Evolutionary conservation across 2,113 vertebrate species (phyloP).

Genomic region (Thamnophis sirtalis): DNA sequence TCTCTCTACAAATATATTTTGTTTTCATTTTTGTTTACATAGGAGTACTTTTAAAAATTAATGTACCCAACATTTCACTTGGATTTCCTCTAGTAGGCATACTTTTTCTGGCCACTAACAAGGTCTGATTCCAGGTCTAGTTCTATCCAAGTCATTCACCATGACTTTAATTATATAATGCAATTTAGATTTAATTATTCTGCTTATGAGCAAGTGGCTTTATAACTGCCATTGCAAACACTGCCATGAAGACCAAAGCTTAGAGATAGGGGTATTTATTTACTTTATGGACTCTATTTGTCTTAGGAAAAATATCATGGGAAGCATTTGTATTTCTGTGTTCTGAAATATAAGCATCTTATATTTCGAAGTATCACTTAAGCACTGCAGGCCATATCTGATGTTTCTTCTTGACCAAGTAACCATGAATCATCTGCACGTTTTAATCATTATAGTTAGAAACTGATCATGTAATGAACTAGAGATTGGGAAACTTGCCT

Average conservation of each 20-base stretch:
- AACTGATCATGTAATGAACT: not conserved
- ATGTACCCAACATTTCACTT: conserved; percentile 42
- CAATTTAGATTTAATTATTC: conserved; percentile 37
- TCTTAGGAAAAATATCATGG: not conserved
- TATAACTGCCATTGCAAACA: not conserved
- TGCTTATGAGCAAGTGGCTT: conserved; percentile 37
- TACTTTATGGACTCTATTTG: not conserved
- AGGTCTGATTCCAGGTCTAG: conserved; percentile 27
- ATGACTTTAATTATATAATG: conserved; percentile 53
- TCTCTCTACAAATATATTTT: conserved; percentile 25
- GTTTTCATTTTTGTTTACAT: conserved; percentile 28
- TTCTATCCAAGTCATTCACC: conserved; percentile 43
- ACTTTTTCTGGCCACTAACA: conserved; percentile 38
- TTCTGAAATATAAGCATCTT: not conserved
- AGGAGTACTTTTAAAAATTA: conserved; percentile 3
- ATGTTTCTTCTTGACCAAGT: not conserved
- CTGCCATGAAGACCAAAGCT: not conserved
- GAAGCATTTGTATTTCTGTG: not conserved
- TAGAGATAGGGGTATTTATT: not conserved
- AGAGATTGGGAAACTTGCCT: not conserved
- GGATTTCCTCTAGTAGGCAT: conserved; percentile 50
- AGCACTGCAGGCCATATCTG: not conserved
- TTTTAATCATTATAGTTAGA: not conserved
- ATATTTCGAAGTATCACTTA: not conserved
- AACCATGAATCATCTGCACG: not conserved